A percentile compares a stretch with the other conserved stretches of the same genome.
Conservation (phyloP, 2,888 invertebrate genomes). For the Pandemis corylana region DNA sequence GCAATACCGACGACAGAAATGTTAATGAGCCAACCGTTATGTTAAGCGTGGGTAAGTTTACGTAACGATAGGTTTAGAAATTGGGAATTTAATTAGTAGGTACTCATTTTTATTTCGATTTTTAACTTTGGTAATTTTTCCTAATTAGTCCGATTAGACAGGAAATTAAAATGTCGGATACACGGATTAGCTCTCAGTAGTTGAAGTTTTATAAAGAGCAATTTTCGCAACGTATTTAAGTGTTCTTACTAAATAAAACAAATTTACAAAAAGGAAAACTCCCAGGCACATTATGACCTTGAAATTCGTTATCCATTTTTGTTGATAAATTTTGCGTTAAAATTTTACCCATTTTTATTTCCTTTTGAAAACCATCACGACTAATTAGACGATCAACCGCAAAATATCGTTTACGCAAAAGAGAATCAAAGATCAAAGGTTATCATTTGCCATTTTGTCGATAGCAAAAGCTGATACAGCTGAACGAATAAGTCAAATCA, state of each 20-base stretch:
- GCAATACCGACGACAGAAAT: slow-evolving; percentile 38
- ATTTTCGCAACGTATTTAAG: too few species aligned
- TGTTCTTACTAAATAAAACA: too few species aligned
- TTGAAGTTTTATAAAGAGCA: too few species aligned
- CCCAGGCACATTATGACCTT: too few species aligned
- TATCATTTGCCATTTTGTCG: slow-evolving; percentile 3
- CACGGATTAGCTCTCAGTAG: too few species aligned
- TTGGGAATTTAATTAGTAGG: slow-evolving; percentile 6
- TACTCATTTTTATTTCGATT: neutral
- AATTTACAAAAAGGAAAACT: too few species aligned
- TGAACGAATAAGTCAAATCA: slow-evolving; percentile 11
- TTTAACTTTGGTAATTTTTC: too few species aligned
- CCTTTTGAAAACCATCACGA: neutral
- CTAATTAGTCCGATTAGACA: too few species aligned
- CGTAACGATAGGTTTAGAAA: slow-evolving; percentile 27
- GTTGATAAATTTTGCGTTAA: neutral
- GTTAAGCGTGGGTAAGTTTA: slow-evolving; percentile 32
- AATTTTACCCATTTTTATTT: neutral
- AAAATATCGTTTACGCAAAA: neutral
- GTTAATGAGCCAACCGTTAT: slow-evolving; percentile 38
- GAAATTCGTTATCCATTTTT: too few species aligned
- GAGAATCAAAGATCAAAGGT: slow-evolving; percentile 14
- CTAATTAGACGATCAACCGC: neutral
- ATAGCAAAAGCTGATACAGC: slow-evolving; percentile 32
- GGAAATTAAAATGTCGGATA: too few species aligned